Percentiles rank a stretch among this genome's conserved stretches.
Evolutionary conservation across 1,140 invertebrate species (phyloP).

Genomic region (Drosophila ohnishii): DNA sequence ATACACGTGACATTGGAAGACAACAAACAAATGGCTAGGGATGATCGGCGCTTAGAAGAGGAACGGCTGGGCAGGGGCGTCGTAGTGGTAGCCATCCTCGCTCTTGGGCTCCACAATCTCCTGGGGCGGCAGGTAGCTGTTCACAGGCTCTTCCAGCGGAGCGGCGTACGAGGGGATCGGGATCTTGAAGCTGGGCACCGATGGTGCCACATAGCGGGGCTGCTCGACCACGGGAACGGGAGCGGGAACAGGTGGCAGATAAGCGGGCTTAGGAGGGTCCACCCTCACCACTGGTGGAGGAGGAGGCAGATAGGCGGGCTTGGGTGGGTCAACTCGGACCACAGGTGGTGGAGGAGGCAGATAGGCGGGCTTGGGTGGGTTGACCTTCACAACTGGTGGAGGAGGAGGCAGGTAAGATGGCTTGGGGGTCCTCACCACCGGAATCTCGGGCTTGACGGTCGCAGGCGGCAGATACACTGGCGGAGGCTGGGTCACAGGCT

Average conservation of each 20-base stretch:
- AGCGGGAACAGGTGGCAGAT: slow-evolving; percentile 36
- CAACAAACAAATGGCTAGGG: slow-evolving; percentile 53
- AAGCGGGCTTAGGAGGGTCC: slow-evolving; percentile 33
- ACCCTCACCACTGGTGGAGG: slow-evolving; percentile 14
- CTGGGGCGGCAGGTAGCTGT: slow-evolving; percentile 66
- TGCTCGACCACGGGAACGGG: slow-evolving; percentile 15
- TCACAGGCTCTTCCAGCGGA: slow-evolving; percentile 62
- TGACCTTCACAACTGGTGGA: slow-evolving; percentile 13
- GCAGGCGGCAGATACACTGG: slow-evolving; percentile 26
- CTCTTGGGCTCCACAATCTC: slow-evolving; percentile 55
- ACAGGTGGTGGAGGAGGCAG: slow-evolving; percentile 29
- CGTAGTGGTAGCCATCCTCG: slow-evolving; percentile 75
- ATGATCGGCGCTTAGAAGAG: slow-evolving; percentile 50
- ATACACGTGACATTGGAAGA: slow-evolving; percentile 57
- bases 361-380: slow-evolving; percentile 31
- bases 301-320: slow-evolving; percentile 48
- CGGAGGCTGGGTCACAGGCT: slow-evolving; percentile 12
- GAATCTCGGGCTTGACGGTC: slow-evolving; percentile 23
- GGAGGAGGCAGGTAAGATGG: slow-evolving; percentile 31
- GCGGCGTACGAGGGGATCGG: slow-evolving; percentile 78
- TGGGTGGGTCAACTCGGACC: slow-evolving; percentile 4
- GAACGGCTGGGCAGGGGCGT: slow-evolving; percentile 61
- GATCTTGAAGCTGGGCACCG: slow-evolving; percentile 57
- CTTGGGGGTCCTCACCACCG: slow-evolving; percentile 33
- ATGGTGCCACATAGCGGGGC: slow-evolving; percentile 26